A percentile compares a stretch with the other conserved stretches of the same genome.
These are phyloP conservation scores for Polydrusus cervinus DNA, from an alignment of 2,888 invertebrate species.

Conservation along the genomic window DNA sequence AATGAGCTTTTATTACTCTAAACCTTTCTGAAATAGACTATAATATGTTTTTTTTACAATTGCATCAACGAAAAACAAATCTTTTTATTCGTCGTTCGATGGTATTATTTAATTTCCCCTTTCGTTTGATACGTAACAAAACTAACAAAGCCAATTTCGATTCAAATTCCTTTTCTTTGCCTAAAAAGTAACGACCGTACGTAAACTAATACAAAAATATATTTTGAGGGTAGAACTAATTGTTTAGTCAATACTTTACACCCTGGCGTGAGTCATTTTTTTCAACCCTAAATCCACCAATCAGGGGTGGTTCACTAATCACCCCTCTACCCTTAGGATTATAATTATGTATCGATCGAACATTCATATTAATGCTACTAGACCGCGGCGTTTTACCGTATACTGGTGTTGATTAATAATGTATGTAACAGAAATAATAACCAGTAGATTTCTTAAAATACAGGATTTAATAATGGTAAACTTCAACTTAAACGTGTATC, in stretches of 20 bases:
- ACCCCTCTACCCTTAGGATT: constrained; percentile 68
- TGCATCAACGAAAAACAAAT: neutral
- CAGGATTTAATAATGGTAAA: too few species aligned
- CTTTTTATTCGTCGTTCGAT: neutral
- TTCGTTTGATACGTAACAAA: neutral
- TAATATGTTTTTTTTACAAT: too few species aligned
- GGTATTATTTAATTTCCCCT: constrained; percentile 1
- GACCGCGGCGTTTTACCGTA: constrained; percentile 31
- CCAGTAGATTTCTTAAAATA: neutral
- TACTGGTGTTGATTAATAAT: constrained; percentile 20
- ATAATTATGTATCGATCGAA: constrained; percentile 73
- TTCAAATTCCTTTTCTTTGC: constrained; percentile 31
- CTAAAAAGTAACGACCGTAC: constrained; percentile 28
- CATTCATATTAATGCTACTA: constrained; percentile 62
- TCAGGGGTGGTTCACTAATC: constrained; percentile 71
- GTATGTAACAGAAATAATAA: neutral
- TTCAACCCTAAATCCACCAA: constrained; percentile 72
- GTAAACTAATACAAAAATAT: constrained; percentile 64
- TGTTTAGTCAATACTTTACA: constrained; percentile 74
- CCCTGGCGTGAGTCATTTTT: constrained; percentile 73
- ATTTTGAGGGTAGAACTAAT: constrained; percentile 72
- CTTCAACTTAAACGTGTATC: too few species aligned
- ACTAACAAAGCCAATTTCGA: constrained; percentile 38
- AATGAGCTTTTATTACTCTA: too few species aligned
- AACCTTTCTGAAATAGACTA: too few species aligned